Evolutionary conservation across 2,888 invertebrate genomes (phyloP), one percentile per base, ranked within the genome.

Genomic region (Cepaea hortensis): DNA sequence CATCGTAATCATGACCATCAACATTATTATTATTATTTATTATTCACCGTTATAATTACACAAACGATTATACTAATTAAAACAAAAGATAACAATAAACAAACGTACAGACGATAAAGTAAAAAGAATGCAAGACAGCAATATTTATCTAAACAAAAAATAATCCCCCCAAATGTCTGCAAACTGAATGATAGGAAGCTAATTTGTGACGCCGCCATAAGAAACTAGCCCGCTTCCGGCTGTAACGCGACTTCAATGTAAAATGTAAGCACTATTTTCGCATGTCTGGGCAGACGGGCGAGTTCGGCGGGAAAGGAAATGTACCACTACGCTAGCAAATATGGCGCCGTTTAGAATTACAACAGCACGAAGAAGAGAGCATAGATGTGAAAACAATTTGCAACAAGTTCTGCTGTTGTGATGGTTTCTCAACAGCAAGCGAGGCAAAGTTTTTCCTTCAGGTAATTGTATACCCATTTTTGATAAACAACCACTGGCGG

Each of bases 261-360:
- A 77, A n/a, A 11, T 55, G 3, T n/a, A 55, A 3, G 13, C n/a
- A 50, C 48, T 15, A 76, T 50, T 76, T 9, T 61, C 55, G 50
- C n/a, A 23, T 61, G 77, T 23, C 77, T 23, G 2, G n/a, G 23
- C 61, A 77, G 77, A 77, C 77, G n/a, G 9, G 11, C 20, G n/a
- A 6, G 11, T 77, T 77, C 15, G n/a, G 77, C 55, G 23, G 55
- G n/a, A 55, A 5, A 20, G 77, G 55, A 77, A 77, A 77, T 55
- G 9, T 11, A 55, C n/a, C 77, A 3, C 11, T 3, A 3, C 61
- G 9, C 3, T n/a, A 55, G 46, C 55, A 55, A 77, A 77, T 55
- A 55, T 77, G 77, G 77, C 55, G 55, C 77, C 77, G 55, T n/a
- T 3, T 77, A 55, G 55, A 3, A 46, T 77, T 77, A 77, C 77